These are phyloP conservation scores for Eumacrocentrus americanus DNA, from an alignment of 2,888 invertebrate genomes.

Conservation along the genomic window DNA sequence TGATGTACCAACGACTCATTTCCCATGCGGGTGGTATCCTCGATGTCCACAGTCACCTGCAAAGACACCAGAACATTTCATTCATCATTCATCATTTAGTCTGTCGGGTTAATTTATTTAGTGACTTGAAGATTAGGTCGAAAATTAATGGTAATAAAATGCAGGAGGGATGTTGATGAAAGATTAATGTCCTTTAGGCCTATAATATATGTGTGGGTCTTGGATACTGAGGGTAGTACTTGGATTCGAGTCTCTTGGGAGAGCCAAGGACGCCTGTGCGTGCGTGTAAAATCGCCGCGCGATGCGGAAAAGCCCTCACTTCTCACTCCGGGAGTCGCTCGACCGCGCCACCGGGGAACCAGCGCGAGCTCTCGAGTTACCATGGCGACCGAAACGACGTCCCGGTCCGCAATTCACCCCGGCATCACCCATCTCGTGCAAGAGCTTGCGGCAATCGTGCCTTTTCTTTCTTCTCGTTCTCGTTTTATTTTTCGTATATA, in stretches of 20 bases:
- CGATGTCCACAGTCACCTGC: too few species aligned
- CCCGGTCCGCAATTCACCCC: constrained; percentile 32
- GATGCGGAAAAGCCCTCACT: constrained; percentile 14
- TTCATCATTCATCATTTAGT: too few species aligned
- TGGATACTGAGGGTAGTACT: too few species aligned
- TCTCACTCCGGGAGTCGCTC: constrained; percentile 7
- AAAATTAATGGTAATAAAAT: too few species aligned
- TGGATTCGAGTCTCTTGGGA: too few species aligned
- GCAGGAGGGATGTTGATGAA: too few species aligned
- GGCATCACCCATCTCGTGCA: constrained; percentile 26
- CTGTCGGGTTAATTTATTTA: too few species aligned
- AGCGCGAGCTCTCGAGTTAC: constrained; percentile 32
- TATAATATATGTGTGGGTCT: too few species aligned
- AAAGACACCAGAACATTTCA: too few species aligned
- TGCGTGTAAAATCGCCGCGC: constrained; percentile 16
- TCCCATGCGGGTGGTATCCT: constrained; percentile 32
- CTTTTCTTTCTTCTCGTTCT: background rate
- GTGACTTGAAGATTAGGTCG: too few species aligned
- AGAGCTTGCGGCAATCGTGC: constrained; percentile 16
- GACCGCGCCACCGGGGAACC: constrained; percentile 28
- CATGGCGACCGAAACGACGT: constrained; percentile 36
- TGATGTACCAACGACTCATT: constrained; percentile 36
- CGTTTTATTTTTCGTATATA: background rate
- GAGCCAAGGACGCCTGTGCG: too few species aligned
- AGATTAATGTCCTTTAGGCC: too few species aligned